Base-by-base conservation (phyloP, 2,888 invertebrate species). In the Xylocampa areola region DNA sequence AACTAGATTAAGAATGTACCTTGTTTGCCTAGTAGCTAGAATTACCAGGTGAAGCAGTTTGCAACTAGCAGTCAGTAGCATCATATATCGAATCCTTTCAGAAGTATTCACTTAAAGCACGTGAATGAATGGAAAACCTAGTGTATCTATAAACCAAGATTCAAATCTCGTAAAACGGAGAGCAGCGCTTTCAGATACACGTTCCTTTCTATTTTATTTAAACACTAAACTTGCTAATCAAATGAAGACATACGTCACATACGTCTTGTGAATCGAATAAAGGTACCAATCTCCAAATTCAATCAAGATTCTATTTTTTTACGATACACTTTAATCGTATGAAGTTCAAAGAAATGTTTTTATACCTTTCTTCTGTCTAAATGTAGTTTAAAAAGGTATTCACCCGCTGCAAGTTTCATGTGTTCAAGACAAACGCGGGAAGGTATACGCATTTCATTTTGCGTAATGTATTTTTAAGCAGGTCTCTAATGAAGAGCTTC, bases 401-500 rank as follows among this genome's bases (percentile, higher is more conserved):
- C n/a, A 49, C 2, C 50, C 35, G 2, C 13, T 52, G 17, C 8
- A 61, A 50, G 10, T 44, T 57, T 44, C 13, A 53, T 49, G 32
- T 27, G 13, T n/a, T 25, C 14, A 19, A 40, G 19, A 57, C 37
- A 61, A 52, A 67, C 37, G 30, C 45, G 41, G 2, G 0, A 21
- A 6, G 32, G 51, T 21, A 44, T 16, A 49, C 23, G 45, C 36
- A 21, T 37, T 65, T 59, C 49, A 61, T 55, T 61, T 52, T 14
- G 4, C 13, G 37, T 50, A 25, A 55, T 66, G 13, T 47, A 60
- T 60, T 59, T 54, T 66, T 60, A 33, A 66, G 23, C 43, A 49
- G 17, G 13, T 2, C 4, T 29, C 50, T 14, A 5, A 23, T n/a
- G n/a, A 23, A 37, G 17, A 6, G 11, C 1, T 14, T n/a, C 11